Conservation (phyloP, 1,140 invertebrate genomes). For the Heterodera carotae region DNA sequence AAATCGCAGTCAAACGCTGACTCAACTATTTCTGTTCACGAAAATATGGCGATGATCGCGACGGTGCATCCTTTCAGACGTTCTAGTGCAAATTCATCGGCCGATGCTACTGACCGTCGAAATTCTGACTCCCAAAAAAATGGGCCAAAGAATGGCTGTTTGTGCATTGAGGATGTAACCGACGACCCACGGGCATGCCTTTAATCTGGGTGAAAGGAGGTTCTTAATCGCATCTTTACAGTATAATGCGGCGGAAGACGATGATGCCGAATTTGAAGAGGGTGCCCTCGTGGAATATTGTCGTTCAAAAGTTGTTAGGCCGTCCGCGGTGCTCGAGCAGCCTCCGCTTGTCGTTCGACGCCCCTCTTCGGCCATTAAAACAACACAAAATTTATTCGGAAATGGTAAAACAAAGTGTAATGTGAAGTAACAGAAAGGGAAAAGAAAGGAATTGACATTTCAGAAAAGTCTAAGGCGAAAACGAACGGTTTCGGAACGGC, state of each 20-base stretch:
- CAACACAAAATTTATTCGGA: slow-evolving; percentile 3
- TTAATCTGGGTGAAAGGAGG: slow-evolving; percentile 20
- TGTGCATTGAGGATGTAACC: slow-evolving; percentile 61
- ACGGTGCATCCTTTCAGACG: slow-evolving; percentile 55
- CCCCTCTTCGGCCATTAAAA: slow-evolving; percentile 17
- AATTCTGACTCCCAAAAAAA: background rate
- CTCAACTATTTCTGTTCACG: slow-evolving; percentile 1
- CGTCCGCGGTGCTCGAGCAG: slow-evolving; percentile 22
- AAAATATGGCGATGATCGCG: slow-evolving; percentile 57
- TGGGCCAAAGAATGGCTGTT: slow-evolving; percentile 20
- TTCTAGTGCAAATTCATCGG: background rate
- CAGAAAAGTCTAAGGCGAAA: slow-evolving; percentile 5
- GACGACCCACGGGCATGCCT: slow-evolving; percentile 61
- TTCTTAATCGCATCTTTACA: slow-evolving; percentile 27
- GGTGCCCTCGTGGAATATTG: slow-evolving; percentile 57
- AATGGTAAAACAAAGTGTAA: too few species aligned
- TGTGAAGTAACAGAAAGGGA: too few species aligned
- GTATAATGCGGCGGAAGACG: slow-evolving; percentile 50
- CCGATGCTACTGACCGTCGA: slow-evolving; percentile 16
- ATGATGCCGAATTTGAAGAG: slow-evolving; percentile 43
- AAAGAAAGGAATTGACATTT: background rate
- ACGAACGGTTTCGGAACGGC: slow-evolving; percentile 2
- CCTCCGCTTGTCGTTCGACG: slow-evolving; percentile 23
- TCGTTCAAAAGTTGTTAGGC: slow-evolving; percentile 30
- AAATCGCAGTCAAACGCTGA: background rate